A percentile compares a stretch with the other conserved stretches of the same genome.
Conservation (phyloP, 1,140 invertebrate genomes). For the Hypsibius dujardini region DNA sequence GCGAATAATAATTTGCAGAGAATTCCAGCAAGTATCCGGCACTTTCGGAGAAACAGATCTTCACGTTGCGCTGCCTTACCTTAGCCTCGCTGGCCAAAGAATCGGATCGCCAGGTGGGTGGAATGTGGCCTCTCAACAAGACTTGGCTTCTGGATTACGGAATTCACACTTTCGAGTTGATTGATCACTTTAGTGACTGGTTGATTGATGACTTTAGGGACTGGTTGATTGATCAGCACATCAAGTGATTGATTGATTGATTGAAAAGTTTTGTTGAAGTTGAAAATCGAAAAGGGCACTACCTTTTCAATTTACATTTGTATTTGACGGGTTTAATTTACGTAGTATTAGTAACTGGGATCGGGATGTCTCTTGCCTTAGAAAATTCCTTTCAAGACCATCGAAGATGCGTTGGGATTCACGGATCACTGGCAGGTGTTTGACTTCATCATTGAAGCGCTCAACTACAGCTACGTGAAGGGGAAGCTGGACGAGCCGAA, state of each 20-base stretch:
- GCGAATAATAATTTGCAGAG: not conserved
- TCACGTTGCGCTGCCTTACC: not conserved
- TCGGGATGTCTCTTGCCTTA: not conserved
- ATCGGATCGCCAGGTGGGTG: not conserved
- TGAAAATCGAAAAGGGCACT: no score
- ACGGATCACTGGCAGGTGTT: conserved; percentile 10
- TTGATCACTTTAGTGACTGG: no score
- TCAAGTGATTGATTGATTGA: no score
- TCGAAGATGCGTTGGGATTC: not conserved
- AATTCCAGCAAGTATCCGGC: not conserved
- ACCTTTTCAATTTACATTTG: no score
- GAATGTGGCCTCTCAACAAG: no score
- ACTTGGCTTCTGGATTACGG: no score
- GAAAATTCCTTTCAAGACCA: not conserved
- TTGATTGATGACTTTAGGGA: no score
- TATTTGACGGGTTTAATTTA: no score
- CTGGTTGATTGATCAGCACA: no score
- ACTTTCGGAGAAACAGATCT: not conserved
- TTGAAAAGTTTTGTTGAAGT: no score
- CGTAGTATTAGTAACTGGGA: no score
- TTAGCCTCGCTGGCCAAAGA: not conserved
- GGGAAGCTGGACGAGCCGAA: not conserved
- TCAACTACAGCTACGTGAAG: conserved; percentile 4
- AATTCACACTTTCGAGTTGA: no score
- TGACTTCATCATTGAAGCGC: conserved; percentile 13